Conservation (phyloP, 2,113 vertebrate species). For the Actenoides hombroni region DNA sequence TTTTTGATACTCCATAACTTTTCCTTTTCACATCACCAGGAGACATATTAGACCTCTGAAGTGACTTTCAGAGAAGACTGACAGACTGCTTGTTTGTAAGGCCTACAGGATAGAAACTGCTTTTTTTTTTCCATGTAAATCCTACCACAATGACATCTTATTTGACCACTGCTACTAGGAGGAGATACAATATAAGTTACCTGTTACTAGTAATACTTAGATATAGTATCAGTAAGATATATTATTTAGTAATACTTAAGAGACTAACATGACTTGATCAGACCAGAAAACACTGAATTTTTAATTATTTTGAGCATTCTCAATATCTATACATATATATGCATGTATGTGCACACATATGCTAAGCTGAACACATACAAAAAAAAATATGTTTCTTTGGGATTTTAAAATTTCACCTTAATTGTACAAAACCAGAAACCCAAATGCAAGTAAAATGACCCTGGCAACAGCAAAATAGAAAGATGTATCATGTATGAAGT, state of each 20-base stretch:
- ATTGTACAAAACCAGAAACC: not conserved
- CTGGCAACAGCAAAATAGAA: not conserved
- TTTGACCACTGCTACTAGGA: not conserved
- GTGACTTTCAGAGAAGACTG: not conserved
- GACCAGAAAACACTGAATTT: not conserved
- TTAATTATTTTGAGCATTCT: not conserved
- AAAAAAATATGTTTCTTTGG: not conserved
- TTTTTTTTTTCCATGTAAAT: not conserved
- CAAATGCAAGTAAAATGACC: not conserved
- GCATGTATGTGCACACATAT: not conserved
- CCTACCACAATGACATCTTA: not conserved
- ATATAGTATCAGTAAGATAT: too few species aligned
- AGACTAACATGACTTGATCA: not conserved
- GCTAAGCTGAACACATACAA: not conserved
- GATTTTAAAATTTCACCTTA: not conserved
- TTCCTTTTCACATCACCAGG: not conserved
- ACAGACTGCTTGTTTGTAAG: not conserved
- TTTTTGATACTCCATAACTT: not conserved
- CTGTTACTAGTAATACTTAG: not conserved
- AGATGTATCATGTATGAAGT: not conserved
- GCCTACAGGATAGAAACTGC: not conserved
- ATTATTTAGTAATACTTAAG: too few species aligned
- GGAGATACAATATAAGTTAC: not conserved
- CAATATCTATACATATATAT: not conserved
- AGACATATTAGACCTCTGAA: fast-evolving